Conservation (phyloP, 2,797 vertebrate genomes). For the Channallabes apus region DNA sequence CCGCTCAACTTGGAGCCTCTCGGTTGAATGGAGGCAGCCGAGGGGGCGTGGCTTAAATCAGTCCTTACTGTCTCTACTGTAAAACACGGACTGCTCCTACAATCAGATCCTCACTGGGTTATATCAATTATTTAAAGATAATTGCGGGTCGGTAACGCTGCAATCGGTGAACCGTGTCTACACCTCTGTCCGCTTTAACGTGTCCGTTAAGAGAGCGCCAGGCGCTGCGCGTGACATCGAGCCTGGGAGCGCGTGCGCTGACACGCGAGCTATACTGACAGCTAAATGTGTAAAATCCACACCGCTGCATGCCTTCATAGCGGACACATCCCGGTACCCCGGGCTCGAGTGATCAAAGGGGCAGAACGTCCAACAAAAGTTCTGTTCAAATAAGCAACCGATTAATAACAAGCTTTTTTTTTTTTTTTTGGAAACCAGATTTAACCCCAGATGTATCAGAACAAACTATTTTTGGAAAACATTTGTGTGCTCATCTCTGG, state of each 20-base stretch:
- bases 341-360: not conserved
- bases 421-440: not conserved
- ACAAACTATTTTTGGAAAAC: too few relatives aligned
- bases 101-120: conserved; percentile 47
- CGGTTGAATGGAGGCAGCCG: conserved; percentile 75
- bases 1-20: conserved; percentile 79
- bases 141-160: not conserved
- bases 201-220: not conserved
- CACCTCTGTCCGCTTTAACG: not conserved
- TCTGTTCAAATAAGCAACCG: not conserved
- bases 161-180: not conserved
- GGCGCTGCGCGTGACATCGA: conserved; percentile 21
- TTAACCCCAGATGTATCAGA: not conserved
- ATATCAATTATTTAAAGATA: not conserved
- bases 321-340: not conserved
- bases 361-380: not conserved
- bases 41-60: conserved; percentile 83
- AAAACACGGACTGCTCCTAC: conserved; percentile 83
- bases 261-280: conserved; percentile 20
- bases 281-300: conserved; percentile 16
- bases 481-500: not conserved
- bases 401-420: not conserved
- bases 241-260: conserved; percentile 9
- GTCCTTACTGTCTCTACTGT: conserved; percentile 82
- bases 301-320: not conserved